Evolutionary conservation across 2,888 invertebrate species (phyloP).

Genomic region (Boloria selene): DNA sequence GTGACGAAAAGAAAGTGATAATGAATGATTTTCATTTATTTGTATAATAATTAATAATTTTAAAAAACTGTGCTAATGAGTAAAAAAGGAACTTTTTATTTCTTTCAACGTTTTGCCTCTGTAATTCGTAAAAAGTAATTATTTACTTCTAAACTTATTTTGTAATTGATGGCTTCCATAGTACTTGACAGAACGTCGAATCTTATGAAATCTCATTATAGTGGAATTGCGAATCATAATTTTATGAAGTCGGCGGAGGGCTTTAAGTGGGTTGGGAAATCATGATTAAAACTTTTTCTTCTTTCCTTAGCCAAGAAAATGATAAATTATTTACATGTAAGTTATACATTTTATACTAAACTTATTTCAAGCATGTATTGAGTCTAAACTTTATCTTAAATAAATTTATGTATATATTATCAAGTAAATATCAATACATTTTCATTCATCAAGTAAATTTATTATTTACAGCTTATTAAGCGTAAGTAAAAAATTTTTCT

Average conservation of each 20-base stretch:
- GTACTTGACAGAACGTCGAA: slow-evolving; percentile 27
- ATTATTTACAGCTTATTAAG: too few species aligned
- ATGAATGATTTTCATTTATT: too few species aligned
- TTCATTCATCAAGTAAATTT: too few species aligned
- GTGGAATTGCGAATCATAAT: slow-evolving; percentile 33
- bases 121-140: not conserved
- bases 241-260: slow-evolving; percentile 19
- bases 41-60: too few species aligned
- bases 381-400: too few species aligned
- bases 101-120: not conserved
- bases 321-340: slow-evolving; percentile 6
- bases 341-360: not conserved
- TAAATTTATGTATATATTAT: too few species aligned
- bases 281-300: slow-evolving; percentile 30
- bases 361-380: too few species aligned
- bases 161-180: slow-evolving; percentile 4
- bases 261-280: slow-evolving; percentile 27
- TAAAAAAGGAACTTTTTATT: not conserved
- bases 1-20: too few species aligned
- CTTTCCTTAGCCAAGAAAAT: slow-evolving; percentile 9
- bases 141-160: slow-evolving; percentile 1
- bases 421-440: too few species aligned
- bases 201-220: slow-evolving; percentile 29
- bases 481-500: too few species aligned
- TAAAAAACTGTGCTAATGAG: not conserved